Evolutionary conservation across 2,888 invertebrate species (phyloP), one percentile per base, ranked within the genome.

Genomic region (Apoderus coryli): DNA sequence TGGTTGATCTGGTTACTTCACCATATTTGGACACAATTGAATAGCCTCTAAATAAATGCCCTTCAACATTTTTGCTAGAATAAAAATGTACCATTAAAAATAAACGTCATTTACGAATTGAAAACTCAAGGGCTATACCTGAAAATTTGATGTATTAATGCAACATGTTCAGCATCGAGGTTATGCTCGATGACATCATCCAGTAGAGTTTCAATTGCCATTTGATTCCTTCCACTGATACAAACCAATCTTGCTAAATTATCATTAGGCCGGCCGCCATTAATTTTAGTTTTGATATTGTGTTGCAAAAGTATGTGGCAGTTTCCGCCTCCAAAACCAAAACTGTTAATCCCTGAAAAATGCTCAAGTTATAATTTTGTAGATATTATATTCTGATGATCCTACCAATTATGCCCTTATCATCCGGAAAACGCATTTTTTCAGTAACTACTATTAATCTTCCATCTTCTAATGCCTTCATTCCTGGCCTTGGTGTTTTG

Each of bases 311-410:
- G 50, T 14, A 72, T 62, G 45, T 84, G 82, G 26, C 76, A 77
- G 48, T 88, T 89, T 3, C 79, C 78, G 1, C 93, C 93, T 14
- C 92, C 92, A 50, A 93, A 93, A 0, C 92, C 92, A 53, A 92
- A 93, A 6, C 85, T 88, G 61, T 86, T 93, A 13, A 92, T 65
- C 3, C 79, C 89, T 26, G 75, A 72, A 53, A 75, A 62, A 32
- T 31, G 7, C n/a, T n/a, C n/a, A n/a, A n/a, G 19, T n/a, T n/a
- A n/a, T n/a, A n/a, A n/a, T n/a, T n/a, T n/a, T n/a, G n/a, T n/a
- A n/a, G n/a, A n/a, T n/a, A n/a, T n/a, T n/a, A n/a, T n/a, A n/a
- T n/a, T n/a, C n/a, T n/a, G n/a, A n/a, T n/a, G n/a, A n/a, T n/a
- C n/a, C 35, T 41, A 44, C 80, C 90, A 11, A 78, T 73, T 49